These are phyloP conservation scores for Stigmatopora nigra DNA, from an alignment of 2,113 vertebrate genomes.

Conservation along the genomic window DNA sequence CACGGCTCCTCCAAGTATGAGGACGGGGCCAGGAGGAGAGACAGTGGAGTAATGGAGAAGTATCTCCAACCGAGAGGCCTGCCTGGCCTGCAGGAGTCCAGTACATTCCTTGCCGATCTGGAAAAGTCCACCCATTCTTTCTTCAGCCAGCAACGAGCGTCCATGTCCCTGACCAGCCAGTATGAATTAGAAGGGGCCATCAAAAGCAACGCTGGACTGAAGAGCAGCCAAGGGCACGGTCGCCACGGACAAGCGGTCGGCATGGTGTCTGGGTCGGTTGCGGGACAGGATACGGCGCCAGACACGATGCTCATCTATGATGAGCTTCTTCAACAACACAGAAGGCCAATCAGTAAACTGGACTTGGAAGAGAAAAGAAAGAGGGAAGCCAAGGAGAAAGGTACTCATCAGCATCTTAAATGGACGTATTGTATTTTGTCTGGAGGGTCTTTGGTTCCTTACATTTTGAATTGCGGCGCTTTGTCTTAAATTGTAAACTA, in stretches of 20 bases:
- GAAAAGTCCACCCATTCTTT: constrained; percentile 88
- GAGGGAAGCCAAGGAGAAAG: constrained; percentile 89
- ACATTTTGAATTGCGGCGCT: no score
- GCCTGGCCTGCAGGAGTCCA: constrained; percentile 66
- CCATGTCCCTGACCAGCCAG: constrained; percentile 68
- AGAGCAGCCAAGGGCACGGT: constrained; percentile 59
- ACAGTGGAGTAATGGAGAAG: constrained; percentile 77
- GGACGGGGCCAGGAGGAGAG: constrained; percentile 74
- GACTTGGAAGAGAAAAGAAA: constrained; percentile 90
- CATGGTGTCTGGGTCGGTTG: constrained; percentile 18
- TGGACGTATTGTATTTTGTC: no score
- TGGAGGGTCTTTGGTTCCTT: no score
- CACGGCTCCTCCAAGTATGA: constrained; percentile 75
- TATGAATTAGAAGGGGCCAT: constrained; percentile 68
- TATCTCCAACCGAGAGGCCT: constrained; percentile 72
- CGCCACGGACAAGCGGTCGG: constrained; percentile 48
- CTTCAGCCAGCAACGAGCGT: constrained; percentile 81
- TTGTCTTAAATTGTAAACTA: no score
- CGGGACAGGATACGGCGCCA: constrained; percentile 43
- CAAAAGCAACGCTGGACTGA: constrained; percentile 52
- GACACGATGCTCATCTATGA: constrained; percentile 84
- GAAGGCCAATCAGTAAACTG: constrained; percentile 88
- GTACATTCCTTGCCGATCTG: constrained; percentile 84
- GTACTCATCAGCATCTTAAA: constrained; percentile 49
- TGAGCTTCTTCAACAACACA: constrained; percentile 87